Base-by-base conservation (phyloP, 1,140 invertebrate genomes). In the Rhysida immarginata region DNA sequence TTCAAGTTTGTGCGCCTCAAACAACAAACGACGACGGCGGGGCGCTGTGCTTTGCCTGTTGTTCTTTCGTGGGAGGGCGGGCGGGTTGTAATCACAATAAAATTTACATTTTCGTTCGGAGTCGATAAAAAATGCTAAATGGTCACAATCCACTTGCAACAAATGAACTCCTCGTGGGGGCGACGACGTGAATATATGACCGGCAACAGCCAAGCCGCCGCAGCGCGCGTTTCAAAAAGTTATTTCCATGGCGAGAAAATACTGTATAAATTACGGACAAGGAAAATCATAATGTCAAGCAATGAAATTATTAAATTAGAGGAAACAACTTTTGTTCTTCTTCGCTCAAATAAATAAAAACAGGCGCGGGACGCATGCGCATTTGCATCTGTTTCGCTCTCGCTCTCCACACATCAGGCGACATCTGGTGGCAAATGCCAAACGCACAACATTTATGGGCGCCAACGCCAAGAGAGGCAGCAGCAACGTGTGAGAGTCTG, bases 341-440 rank as follows among this genome's bases (percentile, higher is more conserved):
- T 51, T 51, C 49, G 8, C 26, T 16, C 49, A 20, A 27, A 51
- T 51, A 51, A 51, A 51, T 51, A 51, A 51, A 51, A 51, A 51
- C 24, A 25, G 8, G 26, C 23, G 8, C 23, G 24, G 16, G 49
- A 13, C 3, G 23, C 49, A 26, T 51, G 8, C 20, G 26, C 26
- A 27, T 25, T 14, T 26, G 49, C 49, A 24, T 51, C 45, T 48
- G 35, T 41, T 41, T 41, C 35, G n/a, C n/a, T n/a, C n/a, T n/a
- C n/a, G n/a, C 5, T 35, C 20, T 51, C 49, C 49, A 51, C 49
- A 51, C 49, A 51, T 51, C 49, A 51, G 26, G 49, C 49, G 49
- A 51, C 49, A 51, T 51, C 49, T 51, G 49, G 24, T 51, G 49
- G 24, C 23, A 51, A 51, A 51, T 51, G 49, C 26, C 49, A 51